Percentiles rank a stretch among this genome's conserved stretches.
phyloP scores from a whole-genome alignment of 2,797 vertebrate species.

The Capromys pilorides region DNA sequence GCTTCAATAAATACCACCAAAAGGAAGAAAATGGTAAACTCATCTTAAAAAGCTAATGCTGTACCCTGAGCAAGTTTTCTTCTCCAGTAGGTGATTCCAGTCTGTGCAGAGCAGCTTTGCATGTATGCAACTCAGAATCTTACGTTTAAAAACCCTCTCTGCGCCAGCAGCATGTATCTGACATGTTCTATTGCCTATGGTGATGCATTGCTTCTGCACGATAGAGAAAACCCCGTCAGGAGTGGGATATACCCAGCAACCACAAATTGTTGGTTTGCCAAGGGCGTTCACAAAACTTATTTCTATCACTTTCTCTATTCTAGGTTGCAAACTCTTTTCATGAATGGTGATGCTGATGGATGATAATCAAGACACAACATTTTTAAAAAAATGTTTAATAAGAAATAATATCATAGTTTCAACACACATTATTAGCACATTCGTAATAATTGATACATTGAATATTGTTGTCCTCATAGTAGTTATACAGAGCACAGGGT shows the following conservation, averaged over 20 bases:
- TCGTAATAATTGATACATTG: too few relatives aligned
- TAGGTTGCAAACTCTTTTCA: neutral
- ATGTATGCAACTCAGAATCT: neutral
- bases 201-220: neutral
- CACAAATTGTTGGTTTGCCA: neutral
- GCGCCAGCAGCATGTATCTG: neutral
- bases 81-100: neutral
- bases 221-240: too few relatives aligned
- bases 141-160: neutral
- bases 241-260: rapidly evolving
- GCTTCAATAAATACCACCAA: neutral
- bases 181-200: neutral
- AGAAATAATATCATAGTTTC: too few relatives aligned
- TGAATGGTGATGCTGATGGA: neutral
- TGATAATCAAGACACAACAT: neutral
- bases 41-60: neutral
- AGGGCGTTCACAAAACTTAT: neutral
- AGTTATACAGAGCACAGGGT: too few relatives aligned
- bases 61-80: neutral
- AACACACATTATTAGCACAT: too few relatives aligned
- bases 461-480: too few relatives aligned
- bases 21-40: neutral
- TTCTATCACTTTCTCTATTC: neutral
- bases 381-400: too few relatives aligned
- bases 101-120: neutral